Base-by-base conservation (phyloP, 2,113 vertebrate genomes). In the Neopipo cinnamomea region DNA sequence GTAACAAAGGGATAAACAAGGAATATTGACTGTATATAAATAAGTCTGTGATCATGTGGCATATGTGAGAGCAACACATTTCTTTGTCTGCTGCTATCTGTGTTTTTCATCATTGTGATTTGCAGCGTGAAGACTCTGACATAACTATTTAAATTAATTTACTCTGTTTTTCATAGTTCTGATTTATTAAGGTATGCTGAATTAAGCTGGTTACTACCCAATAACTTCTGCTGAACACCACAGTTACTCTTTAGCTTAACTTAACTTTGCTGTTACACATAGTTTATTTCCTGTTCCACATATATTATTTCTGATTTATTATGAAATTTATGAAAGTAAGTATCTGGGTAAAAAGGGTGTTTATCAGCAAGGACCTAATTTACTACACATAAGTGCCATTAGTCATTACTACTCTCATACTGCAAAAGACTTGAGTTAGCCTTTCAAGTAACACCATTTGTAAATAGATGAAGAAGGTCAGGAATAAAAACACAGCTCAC, bases 381-480 rank as follows among this genome's bases (percentile, higher is more conserved):
- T 97, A 96, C 81, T 94, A 89, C 92, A 93, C 70, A 14, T 91
- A 97, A 98, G 94, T 97, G 96, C 95, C 96, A 96, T 98, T 98
- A 97, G 96, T 97, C 78, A 61, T 96, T 97, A 97, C 97, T 98
- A 96, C 93, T 97, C 83, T 97, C 84, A 97, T 31, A 96, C 77
- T 85, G 96, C 95, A 94, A 97, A 98, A 97, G 94, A 83, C 91
- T 97, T 97, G 95, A 97, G 93, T 97, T 98, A 96, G 85, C 91
- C 96, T 98, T 98, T 97, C 97, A 97, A 95, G 94, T 93, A 97
- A 96, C 91, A 96, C 81, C 95, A 87, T 98, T 97, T 97, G 47
- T 95, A 95, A 92, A 87, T 95, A 80, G 89, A 93, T 89, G 75
- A 80, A 89, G 88, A 95, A 92, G 81, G 75, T 97, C 97, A 97